Evolutionary conservation across 2,888 invertebrate species (phyloP), one percentile per base, ranked within the genome.

Genomic region (Drosophila borealis): DNA sequence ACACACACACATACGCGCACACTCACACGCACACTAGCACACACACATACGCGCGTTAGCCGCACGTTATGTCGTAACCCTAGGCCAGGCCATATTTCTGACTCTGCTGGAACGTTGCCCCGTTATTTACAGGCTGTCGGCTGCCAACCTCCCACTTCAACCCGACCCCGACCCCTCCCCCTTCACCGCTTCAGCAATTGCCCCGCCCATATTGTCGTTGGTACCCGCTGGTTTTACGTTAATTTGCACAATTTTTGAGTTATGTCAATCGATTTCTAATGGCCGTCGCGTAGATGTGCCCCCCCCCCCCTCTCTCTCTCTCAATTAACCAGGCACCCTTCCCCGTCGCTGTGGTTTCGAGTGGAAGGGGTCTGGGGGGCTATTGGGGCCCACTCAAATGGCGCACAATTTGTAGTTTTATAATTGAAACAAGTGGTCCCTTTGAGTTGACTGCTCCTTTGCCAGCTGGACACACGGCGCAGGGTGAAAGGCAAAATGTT

Each of bases 201-300:
- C 73, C 64, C 56, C 67, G 54, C 63, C 81, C 81, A 78, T 78
- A 76, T 87, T 87, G 81, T 81, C 84, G 78, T 53, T 80, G 78
- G 78, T 29, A 29, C 53, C 65, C 75, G 86, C 75, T 88, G 81
- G 85, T 78, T 89, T 87, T 78, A 78, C 88, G 89, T 87, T 89
- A 88, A 88, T 88, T 88, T 88, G 89, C 86, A 82, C 88, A 89
- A 81, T 88, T 89, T 84, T 84, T 89, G 89, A 89, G 89, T 88
- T 89, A 85, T 87, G 88, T 88, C 88, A 89, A 89, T 88, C 88
- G 88, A 89, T 88, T 89, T 89, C 89, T 88, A 88, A 88, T 84
- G 86, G 88, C 66, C 85, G 74, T 65, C 74, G 74, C 69, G 65
- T 55, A 57, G 56, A 53, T 61, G 46, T 61, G 46, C 55, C 19